Evolutionary conservation across 2,888 invertebrate species (phyloP), one percentile per base, ranked within the genome.

Genomic region (Xestobium rufovillosum): DNA sequence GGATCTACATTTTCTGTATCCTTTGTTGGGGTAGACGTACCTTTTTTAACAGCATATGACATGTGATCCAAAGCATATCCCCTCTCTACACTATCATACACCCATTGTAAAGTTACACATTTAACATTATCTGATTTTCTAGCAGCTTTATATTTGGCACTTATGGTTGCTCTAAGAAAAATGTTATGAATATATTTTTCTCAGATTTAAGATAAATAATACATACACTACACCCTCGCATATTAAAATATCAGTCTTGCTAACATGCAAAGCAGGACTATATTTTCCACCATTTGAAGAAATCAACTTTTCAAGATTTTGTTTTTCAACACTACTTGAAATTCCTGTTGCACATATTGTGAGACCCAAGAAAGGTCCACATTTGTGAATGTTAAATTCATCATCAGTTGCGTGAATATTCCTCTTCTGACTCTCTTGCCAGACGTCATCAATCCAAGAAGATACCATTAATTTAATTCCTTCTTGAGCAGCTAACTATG

Each of bases 261-360:
- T 65, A 39, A 75, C 66, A 51, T 69, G 45, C 64, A 76, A 1
- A 48, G 56, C 52, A 15, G 56, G 57, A 13, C 48, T 53, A 42
- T 57, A 78, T 2, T 52, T 69, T 2, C 82, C 81, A 42, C 92
- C 94, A 58, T 90, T 76, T 23, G 75, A 69, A 44, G 74, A 76
- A 0, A 95, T 75, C 2, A 84, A 51, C 34, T 73, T 73, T 63
- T 77, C 75, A 0, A 86, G 65, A 45, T 75, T 66, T 25, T 72
- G 70, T 48, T 83, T 81, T 34, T 84, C 76, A 13, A 67, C 66
- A 42, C 69, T 67, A 2, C 68, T 41, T 12, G 44, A 57, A 12
- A 90, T 66, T 8, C 88, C 88, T 0, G 92, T 86, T 0, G 84
- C 80, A 1, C 85, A 85, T 2, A 91, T 76, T 49, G 76, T 73